These are phyloP conservation scores for Collichthys lucidus DNA, from an alignment of 2,113 vertebrate species.

Conservation along the genomic window DNA sequence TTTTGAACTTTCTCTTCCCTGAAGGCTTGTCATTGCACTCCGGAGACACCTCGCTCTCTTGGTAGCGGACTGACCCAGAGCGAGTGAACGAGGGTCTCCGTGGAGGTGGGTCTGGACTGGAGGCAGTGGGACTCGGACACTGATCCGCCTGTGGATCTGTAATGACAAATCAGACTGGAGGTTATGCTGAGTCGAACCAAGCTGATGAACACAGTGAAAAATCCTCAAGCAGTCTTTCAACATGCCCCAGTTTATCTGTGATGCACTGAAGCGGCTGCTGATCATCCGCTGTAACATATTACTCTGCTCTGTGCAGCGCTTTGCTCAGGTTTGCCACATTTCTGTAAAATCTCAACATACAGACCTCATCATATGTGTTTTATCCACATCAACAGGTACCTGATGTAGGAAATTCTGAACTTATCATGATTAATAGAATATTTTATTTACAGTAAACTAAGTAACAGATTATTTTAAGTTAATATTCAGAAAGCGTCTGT, in stretches of 20 bases:
- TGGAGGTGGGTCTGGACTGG: conserved; percentile 72
- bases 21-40: conserved; percentile 92
- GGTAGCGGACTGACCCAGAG: conserved; percentile 78
- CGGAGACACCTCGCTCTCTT: conserved; percentile 80
- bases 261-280: background rate
- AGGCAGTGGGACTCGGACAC: conserved; percentile 69
- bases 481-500: too few relatives aligned
- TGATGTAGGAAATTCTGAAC: background rate
- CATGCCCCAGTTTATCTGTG: background rate
- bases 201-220: background rate
- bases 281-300: conserved; percentile 18
- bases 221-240: background rate
- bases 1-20: conserved; percentile 99
- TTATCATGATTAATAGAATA: too few relatives aligned
- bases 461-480: too few relatives aligned
- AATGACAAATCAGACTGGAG: conserved; percentile 25
- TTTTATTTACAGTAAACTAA: too few relatives aligned
- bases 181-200: background rate
- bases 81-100: conserved; percentile 79
- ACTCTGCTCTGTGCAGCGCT: conserved; percentile 18
- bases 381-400: conserved; percentile 15
- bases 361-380: background rate
- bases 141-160: conserved; percentile 72
- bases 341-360: background rate
- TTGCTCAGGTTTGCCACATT: background rate